Evolutionary conservation across 2,888 invertebrate species (phyloP).

Genomic region (Oscheius myriophilus): DNA sequence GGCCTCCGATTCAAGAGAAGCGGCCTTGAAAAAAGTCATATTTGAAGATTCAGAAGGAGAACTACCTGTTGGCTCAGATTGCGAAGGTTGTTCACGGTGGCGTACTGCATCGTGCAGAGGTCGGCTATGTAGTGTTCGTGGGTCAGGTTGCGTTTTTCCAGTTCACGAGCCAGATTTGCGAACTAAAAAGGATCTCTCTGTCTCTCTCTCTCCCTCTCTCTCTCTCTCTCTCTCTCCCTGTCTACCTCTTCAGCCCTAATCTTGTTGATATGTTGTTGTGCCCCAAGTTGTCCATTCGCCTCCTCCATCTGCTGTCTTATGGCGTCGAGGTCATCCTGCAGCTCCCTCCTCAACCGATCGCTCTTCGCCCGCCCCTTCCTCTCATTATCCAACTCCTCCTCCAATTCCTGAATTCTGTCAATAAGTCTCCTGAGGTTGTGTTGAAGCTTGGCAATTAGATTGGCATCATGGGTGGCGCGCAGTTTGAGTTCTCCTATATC

Average conservation of each 20-base stretch:
- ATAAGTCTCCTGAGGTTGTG: slow-evolving; percentile 42
- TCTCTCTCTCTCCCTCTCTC: too few relatives aligned
- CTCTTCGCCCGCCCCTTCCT: slow-evolving; percentile 75
- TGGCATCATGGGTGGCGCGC: slow-evolving; percentile 92
- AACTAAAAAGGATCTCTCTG: slow-evolving; percentile 80
- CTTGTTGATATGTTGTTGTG: slow-evolving; percentile 76
- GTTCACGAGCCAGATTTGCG: slow-evolving; percentile 94
- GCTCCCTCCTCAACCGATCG: slow-evolving; percentile 80
- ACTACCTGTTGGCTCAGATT: slow-evolving; percentile 48
- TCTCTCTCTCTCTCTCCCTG: background rate
- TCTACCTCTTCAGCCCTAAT: slow-evolving; percentile 56
- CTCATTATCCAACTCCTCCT: slow-evolving; percentile 99
- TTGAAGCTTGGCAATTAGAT: slow-evolving; percentile 89
- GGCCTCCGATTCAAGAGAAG: slow-evolving; percentile 47
- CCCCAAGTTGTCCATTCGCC: slow-evolving; percentile 97
- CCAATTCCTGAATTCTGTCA: slow-evolving; percentile 88
- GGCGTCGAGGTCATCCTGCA: slow-evolving; percentile 95
- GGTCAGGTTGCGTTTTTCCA: slow-evolving; percentile 97
- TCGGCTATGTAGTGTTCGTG: slow-evolving; percentile 95
- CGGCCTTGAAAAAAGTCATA: slow-evolving; percentile 31
- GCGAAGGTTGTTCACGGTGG: slow-evolving; percentile 63
- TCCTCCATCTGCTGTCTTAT: slow-evolving; percentile 95
- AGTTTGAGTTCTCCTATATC: slow-evolving; percentile 93
- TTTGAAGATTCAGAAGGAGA: background rate
- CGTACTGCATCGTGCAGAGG: slow-evolving; percentile 78